Conservation (phyloP, 2,113 vertebrate species). For the Actenoides hombroni region DNA sequence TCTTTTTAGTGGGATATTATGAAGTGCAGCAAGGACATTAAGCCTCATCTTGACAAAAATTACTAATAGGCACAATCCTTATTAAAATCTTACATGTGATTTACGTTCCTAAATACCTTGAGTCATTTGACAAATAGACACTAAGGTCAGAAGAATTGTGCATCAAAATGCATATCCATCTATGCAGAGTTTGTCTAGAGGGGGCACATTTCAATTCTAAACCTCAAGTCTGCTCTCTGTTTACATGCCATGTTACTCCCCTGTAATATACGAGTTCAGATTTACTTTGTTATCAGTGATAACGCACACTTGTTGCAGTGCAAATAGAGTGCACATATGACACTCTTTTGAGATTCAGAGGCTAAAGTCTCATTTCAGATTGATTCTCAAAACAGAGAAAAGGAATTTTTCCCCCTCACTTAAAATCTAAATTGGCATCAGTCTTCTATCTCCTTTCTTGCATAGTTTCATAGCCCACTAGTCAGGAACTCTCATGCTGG, state of each 20-base stretch:
- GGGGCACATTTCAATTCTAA: not conserved
- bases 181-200: not conserved
- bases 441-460: not conserved
- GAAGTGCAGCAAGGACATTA: not conserved
- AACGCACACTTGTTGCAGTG: not conserved
- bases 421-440: not conserved
- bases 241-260: accelerated
- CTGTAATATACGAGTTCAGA: not conserved
- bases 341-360: not conserved
- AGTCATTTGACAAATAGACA: not conserved
- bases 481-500: not conserved
- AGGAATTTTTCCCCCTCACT: accelerated
- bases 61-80: not conserved
- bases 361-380: not conserved
- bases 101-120: not conserved
- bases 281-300: not conserved
- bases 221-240: not conserved
- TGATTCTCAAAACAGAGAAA: not conserved
- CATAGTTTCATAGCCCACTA: not conserved
- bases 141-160: not conserved
- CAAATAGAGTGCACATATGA: not conserved
- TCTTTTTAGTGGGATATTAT: not conserved
- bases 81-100: not conserved
- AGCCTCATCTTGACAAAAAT: not conserved
- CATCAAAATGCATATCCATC: not conserved